Conservation (phyloP, 2,797 vertebrate genomes). For the Vespertilio murinus region DNA sequence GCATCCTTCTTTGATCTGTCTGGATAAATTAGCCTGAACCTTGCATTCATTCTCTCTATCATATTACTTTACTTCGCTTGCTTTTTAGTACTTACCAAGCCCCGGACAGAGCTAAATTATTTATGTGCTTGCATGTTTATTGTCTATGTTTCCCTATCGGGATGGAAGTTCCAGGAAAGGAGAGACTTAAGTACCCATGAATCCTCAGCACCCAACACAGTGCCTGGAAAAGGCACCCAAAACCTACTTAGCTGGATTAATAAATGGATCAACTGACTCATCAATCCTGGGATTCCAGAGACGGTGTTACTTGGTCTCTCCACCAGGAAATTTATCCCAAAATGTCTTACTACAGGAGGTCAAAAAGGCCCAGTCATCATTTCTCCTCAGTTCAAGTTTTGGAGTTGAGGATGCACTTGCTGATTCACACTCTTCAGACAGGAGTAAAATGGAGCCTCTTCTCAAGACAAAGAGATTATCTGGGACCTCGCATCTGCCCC, state of each 20-base stretch:
- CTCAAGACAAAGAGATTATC: conserved; percentile 3
- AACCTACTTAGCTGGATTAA: background rate
- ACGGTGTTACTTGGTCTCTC: background rate
- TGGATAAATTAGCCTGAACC: background rate
- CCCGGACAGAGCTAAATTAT: background rate
- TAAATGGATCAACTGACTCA: background rate
- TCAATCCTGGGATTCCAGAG: background rate
- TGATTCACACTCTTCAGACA: background rate
- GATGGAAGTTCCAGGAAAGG: background rate
- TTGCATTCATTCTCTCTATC: background rate
- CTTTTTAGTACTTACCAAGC: background rate
- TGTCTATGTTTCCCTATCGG: background rate
- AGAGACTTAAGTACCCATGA: background rate
- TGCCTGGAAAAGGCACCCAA: background rate
- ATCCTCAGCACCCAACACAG: background rate
- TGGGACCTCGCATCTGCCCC: background rate
- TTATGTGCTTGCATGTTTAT: background rate
- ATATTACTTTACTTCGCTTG: background rate
- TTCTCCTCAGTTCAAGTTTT: background rate
- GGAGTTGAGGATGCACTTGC: background rate
- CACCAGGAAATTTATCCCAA: background rate
- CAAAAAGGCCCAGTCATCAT: background rate
- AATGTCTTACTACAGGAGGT: background rate
- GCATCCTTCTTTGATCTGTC: background rate
- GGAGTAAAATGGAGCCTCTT: background rate